Evolutionary conservation across 2,888 invertebrate species (phyloP).

Genomic region (Neoaliturus tenellus): DNA sequence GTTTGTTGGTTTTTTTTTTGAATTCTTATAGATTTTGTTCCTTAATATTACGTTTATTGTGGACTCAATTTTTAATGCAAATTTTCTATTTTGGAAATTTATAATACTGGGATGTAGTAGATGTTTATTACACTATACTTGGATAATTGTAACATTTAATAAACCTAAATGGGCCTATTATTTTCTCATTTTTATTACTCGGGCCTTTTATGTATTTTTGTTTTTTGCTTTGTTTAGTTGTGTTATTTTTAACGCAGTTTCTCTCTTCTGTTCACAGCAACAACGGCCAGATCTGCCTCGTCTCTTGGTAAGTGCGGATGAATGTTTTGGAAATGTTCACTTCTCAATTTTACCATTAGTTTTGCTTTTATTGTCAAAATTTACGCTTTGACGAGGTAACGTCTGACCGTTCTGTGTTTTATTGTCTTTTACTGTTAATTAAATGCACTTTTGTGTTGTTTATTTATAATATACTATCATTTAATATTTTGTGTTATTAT

Average conservation of each 20-base stretch:
- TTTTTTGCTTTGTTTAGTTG: constrained; percentile 18
- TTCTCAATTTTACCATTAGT: constrained; percentile 16
- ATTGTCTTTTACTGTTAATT: constrained; percentile 18
- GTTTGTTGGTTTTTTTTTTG: too few species aligned
- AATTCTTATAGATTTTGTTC: too few species aligned
- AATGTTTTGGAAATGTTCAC: constrained; percentile 19
- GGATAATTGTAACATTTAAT: too few species aligned
- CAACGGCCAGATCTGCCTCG: constrained; percentile 95
- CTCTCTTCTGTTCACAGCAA: constrained; percentile 77
- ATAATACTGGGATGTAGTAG: too few species aligned
- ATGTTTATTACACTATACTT: too few species aligned
- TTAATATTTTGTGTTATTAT: constrained; percentile 25
- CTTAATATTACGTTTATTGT: too few species aligned
- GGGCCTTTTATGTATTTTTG: constrained; percentile 2
- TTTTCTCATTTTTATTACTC: not conserved
- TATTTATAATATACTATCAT: not conserved
- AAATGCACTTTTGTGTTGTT: constrained; percentile 32
- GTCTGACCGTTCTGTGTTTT: constrained; percentile 43
- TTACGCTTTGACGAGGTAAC: constrained; percentile 8
- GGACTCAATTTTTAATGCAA: too few species aligned
- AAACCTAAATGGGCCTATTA: constrained; percentile 5
- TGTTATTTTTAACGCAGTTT: constrained; percentile 40
- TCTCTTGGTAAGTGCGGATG: constrained; percentile 85
- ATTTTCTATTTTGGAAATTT: too few species aligned
- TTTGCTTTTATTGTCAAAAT: constrained; percentile 13